phyloP scores from a whole-genome alignment of 92 coral and sea anemone genomes.

The Metridium senile region DNA sequence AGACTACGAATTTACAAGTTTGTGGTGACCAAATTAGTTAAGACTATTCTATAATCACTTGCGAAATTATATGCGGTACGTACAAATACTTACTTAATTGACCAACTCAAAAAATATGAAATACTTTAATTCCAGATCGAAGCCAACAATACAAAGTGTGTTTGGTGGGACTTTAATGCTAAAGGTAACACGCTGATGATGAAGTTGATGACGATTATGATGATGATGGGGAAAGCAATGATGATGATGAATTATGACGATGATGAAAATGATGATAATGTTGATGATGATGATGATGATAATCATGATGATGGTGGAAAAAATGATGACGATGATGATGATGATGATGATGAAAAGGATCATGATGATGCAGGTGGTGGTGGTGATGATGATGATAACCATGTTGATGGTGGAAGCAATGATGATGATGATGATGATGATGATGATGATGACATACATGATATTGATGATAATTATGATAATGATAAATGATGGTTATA shows the following conservation, averaged over 20 bases:
- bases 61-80: no score
- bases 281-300: not conserved
- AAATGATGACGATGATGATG: not conserved
- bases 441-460: not conserved
- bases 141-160: conserved; percentile 69
- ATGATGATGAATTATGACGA: not conserved
- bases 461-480: not conserved
- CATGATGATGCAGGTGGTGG: not conserved
- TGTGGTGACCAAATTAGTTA: no score
- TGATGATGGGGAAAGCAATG: not conserved
- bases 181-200: conserved; percentile 23
- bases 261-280: not conserved
- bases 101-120: no score
- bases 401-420: no score
- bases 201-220: not conserved
- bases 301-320: not conserved
- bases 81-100: no score
- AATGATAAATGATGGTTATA: no score
- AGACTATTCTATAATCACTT: no score
- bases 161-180: conserved; percentile 90
- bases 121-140: conserved; percentile 43
- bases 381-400: not conserved
- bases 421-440: not conserved
- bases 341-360: not conserved
- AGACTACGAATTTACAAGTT: no score